A percentile compares a stretch with the other conserved stretches of the same genome.
Conservation (phyloP, 2,888 invertebrate genomes). For the Neelides folsomi region DNA sequence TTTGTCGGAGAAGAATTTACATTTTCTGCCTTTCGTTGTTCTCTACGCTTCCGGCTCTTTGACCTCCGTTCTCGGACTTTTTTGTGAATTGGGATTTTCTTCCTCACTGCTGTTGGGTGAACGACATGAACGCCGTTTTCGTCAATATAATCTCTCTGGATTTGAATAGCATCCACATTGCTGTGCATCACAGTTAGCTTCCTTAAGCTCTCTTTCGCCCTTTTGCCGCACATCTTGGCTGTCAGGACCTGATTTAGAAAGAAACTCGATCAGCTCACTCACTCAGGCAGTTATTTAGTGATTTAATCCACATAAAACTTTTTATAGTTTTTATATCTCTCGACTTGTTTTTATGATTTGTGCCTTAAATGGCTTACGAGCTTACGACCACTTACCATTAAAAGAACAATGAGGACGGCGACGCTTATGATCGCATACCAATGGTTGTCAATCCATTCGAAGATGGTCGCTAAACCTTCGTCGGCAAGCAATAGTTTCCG, state of each 20-base stretch:
- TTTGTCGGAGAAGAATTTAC: not conserved
- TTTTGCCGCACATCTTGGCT: constrained; percentile 66
- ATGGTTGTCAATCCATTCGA: constrained; percentile 71
- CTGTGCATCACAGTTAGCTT: constrained; percentile 80
- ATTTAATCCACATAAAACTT: too few relatives aligned
- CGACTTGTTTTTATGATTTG: too few relatives aligned
- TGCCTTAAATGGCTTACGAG: too few relatives aligned
- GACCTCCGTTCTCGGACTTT: constrained; percentile 48
- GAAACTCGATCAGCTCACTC: not conserved
- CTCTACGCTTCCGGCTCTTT: constrained; percentile 5
- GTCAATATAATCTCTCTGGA: constrained; percentile 57
- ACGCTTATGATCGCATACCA: constrained; percentile 81
- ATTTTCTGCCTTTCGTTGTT: constrained; percentile 5
- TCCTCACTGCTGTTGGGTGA: constrained; percentile 66
- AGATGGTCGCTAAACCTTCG: constrained; percentile 76
- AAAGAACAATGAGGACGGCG: constrained; percentile 55
- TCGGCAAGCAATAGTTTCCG: constrained; percentile 73
- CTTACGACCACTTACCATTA: too few relatives aligned
- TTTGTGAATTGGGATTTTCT: constrained; percentile 73
- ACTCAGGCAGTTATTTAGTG: too few relatives aligned
- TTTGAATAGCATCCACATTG: constrained; percentile 75
- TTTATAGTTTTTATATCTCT: too few relatives aligned
- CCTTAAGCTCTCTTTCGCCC: constrained; percentile 65
- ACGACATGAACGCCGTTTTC: constrained; percentile 52
- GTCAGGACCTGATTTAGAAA: constrained; percentile 52